phyloP scores from a whole-genome alignment of 2,113 vertebrate genomes.

The Anhinga rufa region DNA sequence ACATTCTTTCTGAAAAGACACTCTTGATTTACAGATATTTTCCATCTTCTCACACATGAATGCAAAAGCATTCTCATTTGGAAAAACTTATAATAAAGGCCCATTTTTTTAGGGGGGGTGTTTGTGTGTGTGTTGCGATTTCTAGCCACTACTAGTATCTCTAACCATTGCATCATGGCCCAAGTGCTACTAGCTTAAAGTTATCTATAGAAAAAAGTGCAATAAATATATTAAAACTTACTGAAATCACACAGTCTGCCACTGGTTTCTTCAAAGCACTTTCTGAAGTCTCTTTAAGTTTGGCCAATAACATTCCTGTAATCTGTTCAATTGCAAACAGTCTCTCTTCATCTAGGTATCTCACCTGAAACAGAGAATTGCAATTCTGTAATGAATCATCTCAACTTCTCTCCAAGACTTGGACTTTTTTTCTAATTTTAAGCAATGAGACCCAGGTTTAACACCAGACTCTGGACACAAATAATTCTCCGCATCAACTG shows the following conservation, averaged over 20 bases:
- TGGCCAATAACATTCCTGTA: slow-evolving; percentile 89
- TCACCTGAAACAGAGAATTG: slow-evolving; percentile 74
- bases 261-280: slow-evolving; percentile 94
- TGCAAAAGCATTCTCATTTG: background rate
- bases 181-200: background rate
- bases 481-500: accelerated
- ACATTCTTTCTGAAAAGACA: background rate
- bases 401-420: background rate
- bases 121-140: no score
- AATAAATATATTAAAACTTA: slow-evolving; percentile 59
- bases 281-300: slow-evolving; percentile 94
- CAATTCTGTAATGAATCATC: background rate
- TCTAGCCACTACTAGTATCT: background rate
- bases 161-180: background rate
- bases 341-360: slow-evolving; percentile 91
- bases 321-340: slow-evolving; percentile 93
- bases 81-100: background rate
- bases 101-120: background rate
- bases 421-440: background rate
- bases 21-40: background rate
- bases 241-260: slow-evolving; percentile 94
- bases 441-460: background rate
- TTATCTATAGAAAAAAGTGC: background rate
- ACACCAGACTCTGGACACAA: background rate
- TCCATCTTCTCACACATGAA: background rate